Conservation (phyloP, 2,797 vertebrate genomes). For the Muscicapa striata region DNA sequence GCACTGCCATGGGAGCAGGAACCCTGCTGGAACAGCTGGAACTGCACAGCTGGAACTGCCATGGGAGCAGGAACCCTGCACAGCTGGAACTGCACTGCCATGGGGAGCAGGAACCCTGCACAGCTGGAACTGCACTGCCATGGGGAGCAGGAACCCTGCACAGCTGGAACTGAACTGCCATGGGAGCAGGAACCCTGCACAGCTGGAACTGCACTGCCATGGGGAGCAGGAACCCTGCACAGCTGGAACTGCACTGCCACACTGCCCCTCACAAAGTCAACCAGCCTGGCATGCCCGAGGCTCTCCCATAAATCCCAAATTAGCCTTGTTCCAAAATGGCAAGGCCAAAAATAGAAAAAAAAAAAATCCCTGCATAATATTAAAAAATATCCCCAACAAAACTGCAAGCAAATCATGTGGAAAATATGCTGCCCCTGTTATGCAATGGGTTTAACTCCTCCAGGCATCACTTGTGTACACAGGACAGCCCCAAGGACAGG, state of each 20-base stretch:
- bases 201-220: background rate
- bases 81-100: background rate
- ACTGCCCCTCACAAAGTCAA: background rate
- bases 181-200: background rate
- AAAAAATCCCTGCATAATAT: background rate
- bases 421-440: conserved; percentile 4
- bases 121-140: background rate
- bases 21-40: background rate
- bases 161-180: background rate
- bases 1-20: background rate
- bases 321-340: background rate
- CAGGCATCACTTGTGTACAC: rapidly evolving
- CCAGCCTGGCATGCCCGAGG: rapidly evolving
- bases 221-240: background rate
- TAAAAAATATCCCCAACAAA: background rate
- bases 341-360: background rate
- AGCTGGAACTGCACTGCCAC: background rate
- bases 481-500: rapidly evolving
- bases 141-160: background rate
- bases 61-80: background rate
- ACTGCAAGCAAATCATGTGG: background rate
- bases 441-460: background rate
- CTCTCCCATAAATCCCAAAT: background rate
- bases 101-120: background rate
- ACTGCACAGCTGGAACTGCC: background rate